phyloP scores from a whole-genome alignment of 2,113 vertebrate genomes.

The Motacilla alba region DNA sequence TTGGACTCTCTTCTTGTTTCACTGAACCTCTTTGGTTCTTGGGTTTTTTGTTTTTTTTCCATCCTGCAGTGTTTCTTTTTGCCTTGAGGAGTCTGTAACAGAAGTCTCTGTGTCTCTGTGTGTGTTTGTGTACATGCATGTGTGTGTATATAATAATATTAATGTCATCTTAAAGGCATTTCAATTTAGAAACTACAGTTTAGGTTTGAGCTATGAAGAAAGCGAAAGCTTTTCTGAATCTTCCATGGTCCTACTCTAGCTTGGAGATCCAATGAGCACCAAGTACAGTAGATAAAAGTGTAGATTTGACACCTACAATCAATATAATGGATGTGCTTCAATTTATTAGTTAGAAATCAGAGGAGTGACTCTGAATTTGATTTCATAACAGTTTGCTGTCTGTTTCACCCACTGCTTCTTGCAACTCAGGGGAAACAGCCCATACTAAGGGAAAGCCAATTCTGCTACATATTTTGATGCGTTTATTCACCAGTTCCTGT shows the following conservation, averaged over 20 bases:
- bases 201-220: background rate
- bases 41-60: background rate
- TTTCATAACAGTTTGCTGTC: background rate
- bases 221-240: background rate
- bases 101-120: background rate
- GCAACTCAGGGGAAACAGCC: background rate
- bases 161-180: background rate
- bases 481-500: background rate
- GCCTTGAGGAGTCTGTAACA: background rate
- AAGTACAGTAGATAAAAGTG: background rate
- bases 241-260: background rate
- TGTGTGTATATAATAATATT: too few species aligned
- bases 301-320: background rate
- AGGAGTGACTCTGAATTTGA: background rate
- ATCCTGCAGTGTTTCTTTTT: background rate
- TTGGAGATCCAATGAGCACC: background rate
- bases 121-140: fast-evolving
- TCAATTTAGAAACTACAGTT: background rate
- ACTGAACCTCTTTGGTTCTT: background rate
- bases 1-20: background rate
- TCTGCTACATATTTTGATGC: background rate
- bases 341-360: background rate
- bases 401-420: background rate
- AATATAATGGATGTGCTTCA: background rate
- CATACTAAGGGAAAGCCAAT: background rate